These are phyloP conservation scores for Sciurus niger DNA, from an alignment of 2,113 vertebrate species.

Conservation along the genomic window DNA sequence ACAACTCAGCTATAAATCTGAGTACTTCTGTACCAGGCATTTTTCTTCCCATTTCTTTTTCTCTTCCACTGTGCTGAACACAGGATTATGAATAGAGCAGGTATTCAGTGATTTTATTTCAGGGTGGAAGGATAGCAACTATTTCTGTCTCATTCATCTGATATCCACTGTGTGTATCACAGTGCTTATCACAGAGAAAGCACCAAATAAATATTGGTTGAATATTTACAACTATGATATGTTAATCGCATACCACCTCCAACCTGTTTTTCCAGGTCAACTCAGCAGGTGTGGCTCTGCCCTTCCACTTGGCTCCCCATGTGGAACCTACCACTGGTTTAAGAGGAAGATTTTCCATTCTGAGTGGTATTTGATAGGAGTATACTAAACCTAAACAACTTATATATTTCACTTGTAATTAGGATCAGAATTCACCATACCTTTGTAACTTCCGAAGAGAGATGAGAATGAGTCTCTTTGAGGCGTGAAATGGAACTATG, in stretches of 20 bases:
- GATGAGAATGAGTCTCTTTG: constrained; percentile 96
- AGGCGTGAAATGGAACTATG: constrained; percentile 98
- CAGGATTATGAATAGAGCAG: neutral
- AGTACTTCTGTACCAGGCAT: neutral
- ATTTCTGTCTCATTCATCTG: neutral
- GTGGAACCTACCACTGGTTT: neutral
- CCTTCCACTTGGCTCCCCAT: neutral
- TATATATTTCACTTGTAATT: neutral
- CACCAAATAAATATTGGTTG: neutral
- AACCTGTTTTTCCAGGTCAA: neutral
- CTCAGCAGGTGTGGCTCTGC: neutral
- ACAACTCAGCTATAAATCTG: neutral
- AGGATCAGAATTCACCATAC: constrained; percentile 84
- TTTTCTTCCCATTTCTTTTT: neutral
- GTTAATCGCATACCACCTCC: neutral
- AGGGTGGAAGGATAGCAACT: neutral
- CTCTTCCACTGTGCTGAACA: neutral
- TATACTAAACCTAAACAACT: neutral
- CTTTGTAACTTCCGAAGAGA: constrained; percentile 96
- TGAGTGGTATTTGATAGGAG: neutral
- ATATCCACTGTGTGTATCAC: neutral
- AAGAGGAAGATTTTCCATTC: neutral
- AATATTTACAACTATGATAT: neutral
- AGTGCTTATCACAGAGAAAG: neutral
- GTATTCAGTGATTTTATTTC: neutral